These are phyloP conservation scores for Ametastegia equiseti DNA, from an alignment of 2,888 invertebrate genomes.

Conservation along the genomic window DNA sequence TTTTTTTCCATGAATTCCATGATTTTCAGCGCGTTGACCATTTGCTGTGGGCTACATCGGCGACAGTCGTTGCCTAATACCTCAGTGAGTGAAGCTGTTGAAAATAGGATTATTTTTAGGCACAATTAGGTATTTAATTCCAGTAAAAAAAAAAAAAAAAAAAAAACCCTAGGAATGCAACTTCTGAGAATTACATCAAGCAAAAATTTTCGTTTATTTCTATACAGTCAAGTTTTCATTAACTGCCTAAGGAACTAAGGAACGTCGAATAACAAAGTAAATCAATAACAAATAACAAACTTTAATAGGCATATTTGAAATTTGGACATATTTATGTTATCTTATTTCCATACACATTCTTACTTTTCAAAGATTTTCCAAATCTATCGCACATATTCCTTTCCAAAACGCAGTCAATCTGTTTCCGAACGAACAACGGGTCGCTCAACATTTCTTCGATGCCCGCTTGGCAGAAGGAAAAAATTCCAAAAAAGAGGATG, in stretches of 20 bases:
- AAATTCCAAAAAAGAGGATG: background rate
- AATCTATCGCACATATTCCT: constrained; percentile 80
- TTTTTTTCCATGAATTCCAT: constrained; percentile 77
- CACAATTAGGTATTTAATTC: constrained; percentile 9
- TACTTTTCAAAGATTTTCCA: constrained; percentile 81
- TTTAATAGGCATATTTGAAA: no score
- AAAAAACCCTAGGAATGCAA: no score
- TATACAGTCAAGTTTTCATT: no score
- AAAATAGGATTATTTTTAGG: constrained; percentile 58
- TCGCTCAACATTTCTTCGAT: constrained; percentile 54
- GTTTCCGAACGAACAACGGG: constrained; percentile 62
- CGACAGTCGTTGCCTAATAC: constrained; percentile 78
- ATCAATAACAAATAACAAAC: no score
- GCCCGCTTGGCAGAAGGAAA: constrained; percentile 48
- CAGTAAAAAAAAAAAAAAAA: no score
- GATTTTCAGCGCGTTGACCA: constrained; percentile 77
- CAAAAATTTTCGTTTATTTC: no score
- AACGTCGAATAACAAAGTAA: background rate
- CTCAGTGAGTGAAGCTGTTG: constrained; percentile 78
- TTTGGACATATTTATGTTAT: background rate
- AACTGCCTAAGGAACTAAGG: no score
- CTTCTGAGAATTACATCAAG: no score
- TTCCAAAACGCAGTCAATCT: constrained; percentile 80
- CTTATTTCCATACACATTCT: no score
- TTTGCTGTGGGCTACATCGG: constrained; percentile 77